Evolutionary conservation across 2,888 invertebrate genomes (phyloP).

Genomic region (Lacanobia oleracea): DNA sequence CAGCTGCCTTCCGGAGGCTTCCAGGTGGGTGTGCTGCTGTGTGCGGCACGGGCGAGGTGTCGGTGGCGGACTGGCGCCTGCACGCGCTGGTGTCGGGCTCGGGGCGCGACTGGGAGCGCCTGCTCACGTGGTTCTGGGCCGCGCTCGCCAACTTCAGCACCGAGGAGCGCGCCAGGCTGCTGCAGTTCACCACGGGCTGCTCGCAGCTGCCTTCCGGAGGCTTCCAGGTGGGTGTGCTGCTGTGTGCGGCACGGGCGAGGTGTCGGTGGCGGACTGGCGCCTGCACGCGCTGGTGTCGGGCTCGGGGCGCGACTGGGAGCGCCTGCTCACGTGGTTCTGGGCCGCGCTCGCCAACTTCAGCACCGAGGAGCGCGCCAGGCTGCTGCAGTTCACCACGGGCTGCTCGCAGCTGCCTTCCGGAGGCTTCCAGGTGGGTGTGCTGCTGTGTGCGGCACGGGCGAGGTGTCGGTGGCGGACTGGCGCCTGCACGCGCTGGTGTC

Average conservation of each 20-base stretch:
- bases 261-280: constrained; percentile 97
- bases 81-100: constrained; percentile 96
- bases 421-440: constrained; percentile 92
- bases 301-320: constrained; percentile 94
- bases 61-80: constrained; percentile 96
- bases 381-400: constrained; percentile 98
- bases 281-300: constrained; percentile 96
- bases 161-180: constrained; percentile 97
- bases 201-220: constrained; percentile 96
- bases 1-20: constrained; percentile 97
- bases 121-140: constrained; percentile 90
- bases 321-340: constrained; percentile 92
- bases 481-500: constrained; percentile 96
- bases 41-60: constrained; percentile 98
- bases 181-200: constrained; percentile 98
- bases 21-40: constrained; percentile 88
- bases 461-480: constrained; percentile 97
- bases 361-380: constrained; percentile 97
- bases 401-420: constrained; percentile 96
- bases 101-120: constrained; percentile 95
- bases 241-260: constrained; percentile 98
- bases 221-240: constrained; percentile 90
- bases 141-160: constrained; percentile 96
- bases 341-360: constrained; percentile 95
- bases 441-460: constrained; percentile 96